A percentile compares a stretch with the other conserved stretches of the same genome.
Conservation (phyloP, 2,888 invertebrate species). For the Brachylomia viminalis region DNA sequence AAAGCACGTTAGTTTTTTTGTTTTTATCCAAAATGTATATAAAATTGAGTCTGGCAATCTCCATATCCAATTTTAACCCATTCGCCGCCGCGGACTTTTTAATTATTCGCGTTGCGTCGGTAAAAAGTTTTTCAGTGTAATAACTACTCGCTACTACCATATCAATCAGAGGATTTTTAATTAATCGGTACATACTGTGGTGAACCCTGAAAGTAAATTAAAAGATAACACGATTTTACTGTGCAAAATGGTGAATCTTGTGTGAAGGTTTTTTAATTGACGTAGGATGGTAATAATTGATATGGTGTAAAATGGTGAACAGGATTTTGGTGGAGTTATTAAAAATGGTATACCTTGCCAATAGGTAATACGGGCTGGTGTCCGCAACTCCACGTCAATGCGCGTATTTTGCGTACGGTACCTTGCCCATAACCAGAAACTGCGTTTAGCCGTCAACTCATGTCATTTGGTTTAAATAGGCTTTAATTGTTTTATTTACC, state of each 20-base stretch:
- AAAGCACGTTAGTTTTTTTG: neutral
- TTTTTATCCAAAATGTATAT: constrained; percentile 24
- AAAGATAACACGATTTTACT: neutral
- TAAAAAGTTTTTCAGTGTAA: constrained; percentile 15
- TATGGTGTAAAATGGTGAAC: neutral
- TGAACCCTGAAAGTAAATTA: neutral
- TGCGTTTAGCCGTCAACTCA: too few species aligned
- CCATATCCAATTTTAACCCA: constrained; percentile 54
- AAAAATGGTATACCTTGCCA: too few species aligned
- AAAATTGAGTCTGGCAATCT: constrained; percentile 41
- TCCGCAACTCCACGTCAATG: too few species aligned
- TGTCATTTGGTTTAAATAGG: too few species aligned
- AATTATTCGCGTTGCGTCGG: constrained; percentile 20
- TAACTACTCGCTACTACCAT: constrained; percentile 23
- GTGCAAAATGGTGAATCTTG: neutral
- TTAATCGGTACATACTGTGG: neutral
- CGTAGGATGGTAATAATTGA: too few species aligned
- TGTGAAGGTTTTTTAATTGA: neutral
- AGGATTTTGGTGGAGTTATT: neutral
- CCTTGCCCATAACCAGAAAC: too few species aligned
- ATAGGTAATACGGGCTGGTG: too few species aligned
- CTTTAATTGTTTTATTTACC: too few species aligned
- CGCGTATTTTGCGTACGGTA: too few species aligned
- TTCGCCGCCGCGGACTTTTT: constrained; percentile 37
- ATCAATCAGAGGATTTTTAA: constrained; percentile 42